A percentile compares a stretch with the other conserved stretches of the same genome.
phyloP scores from a whole-genome alignment of 2,797 vertebrate species.

The Vultur gryphus region DNA sequence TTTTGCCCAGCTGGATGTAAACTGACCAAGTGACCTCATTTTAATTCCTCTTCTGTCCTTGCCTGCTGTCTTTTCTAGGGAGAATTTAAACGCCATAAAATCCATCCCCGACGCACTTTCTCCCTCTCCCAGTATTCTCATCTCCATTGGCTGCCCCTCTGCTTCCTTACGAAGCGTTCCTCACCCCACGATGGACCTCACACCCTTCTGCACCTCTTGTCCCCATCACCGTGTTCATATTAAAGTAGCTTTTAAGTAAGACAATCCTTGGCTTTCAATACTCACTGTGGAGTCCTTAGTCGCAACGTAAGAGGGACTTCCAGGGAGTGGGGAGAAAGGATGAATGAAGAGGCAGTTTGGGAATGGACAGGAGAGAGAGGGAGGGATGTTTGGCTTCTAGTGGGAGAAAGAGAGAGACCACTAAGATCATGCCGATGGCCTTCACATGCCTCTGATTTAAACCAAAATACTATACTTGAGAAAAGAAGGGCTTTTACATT shows the following conservation, averaged over 20 bases:
- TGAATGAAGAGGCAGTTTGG: background rate
- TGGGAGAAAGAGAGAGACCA: background rate
- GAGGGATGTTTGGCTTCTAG: background rate
- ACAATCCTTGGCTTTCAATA: background rate
- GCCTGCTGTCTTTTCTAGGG: background rate
- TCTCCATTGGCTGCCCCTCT: background rate
- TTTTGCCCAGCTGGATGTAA: background rate
- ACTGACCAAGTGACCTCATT: background rate
- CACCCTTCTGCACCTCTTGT: background rate
- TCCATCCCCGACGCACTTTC: background rate
- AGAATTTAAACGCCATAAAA: background rate
- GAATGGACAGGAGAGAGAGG: background rate
- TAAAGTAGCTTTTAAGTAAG: background rate
- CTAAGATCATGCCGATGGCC: background rate
- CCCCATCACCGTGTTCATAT: background rate
- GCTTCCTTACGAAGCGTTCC: background rate
- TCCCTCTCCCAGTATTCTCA: background rate
- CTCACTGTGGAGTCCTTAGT: too few relatives aligned
- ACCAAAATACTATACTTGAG: background rate
- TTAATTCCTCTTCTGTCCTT: background rate
- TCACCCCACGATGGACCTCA: background rate
- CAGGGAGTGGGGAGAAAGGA: background rate
- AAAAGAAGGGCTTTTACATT: background rate
- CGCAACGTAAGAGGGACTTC: fast-evolving
- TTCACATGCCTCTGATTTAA: background rate